A percentile compares a stretch with the other conserved stretches of the same genome.
Evolutionary conservation across 2,888 invertebrate species (phyloP).

Genomic region (Eurois occulta): DNA sequence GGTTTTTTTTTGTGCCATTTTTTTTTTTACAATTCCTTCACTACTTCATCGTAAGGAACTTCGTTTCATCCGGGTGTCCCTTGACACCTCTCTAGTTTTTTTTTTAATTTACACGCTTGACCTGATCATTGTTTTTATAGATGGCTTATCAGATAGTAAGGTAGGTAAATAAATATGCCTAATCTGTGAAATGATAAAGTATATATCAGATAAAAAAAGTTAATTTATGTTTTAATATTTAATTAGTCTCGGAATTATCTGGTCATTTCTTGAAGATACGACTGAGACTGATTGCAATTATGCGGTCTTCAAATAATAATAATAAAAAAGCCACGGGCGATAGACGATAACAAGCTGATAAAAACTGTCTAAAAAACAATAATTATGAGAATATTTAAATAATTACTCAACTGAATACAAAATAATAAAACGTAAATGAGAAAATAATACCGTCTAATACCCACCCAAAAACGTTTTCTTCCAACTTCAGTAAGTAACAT

Average conservation of each 20-base stretch:
- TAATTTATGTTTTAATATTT: conserved; percentile 3
- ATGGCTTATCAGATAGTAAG: neutral
- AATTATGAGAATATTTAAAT: neutral
- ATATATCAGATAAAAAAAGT: conserved; percentile 4
- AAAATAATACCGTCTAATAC: conserved; percentile 16
- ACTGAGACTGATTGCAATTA: neutral
- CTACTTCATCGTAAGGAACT: too few relatives aligned
- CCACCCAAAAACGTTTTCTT: conserved; percentile 21
- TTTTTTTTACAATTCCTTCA: too few relatives aligned
- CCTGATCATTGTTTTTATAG: neutral
- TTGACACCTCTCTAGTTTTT: too few relatives aligned
- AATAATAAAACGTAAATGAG: conserved; percentile 26
- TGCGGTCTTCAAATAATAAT: neutral
- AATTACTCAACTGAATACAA: neutral
- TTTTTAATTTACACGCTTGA: neutral
- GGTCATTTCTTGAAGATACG: neutral
- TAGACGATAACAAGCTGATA: neutral
- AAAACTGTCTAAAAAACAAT: neutral
- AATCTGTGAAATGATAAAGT: conserved; percentile 4
- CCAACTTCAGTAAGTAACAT: conserved; percentile 39
- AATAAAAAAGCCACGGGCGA: neutral
- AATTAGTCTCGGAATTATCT: neutral
- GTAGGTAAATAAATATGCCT: neutral
- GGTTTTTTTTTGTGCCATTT: too few relatives aligned
- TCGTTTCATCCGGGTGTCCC: too few relatives aligned